phyloP scores from a whole-genome alignment of 2,113 vertebrate genomes.

The Rhodinocichla rosea region DNA sequence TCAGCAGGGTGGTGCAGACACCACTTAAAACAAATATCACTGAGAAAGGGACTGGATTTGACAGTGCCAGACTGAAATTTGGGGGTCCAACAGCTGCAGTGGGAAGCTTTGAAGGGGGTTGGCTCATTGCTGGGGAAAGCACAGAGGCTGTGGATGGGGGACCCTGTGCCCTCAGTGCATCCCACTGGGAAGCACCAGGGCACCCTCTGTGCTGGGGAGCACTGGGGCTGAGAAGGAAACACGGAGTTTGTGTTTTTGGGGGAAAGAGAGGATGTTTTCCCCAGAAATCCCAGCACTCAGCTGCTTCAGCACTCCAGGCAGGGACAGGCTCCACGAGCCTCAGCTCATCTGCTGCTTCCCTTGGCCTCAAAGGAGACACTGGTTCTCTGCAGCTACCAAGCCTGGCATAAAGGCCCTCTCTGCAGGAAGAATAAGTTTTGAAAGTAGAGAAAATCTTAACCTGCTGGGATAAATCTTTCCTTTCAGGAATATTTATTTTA shows the following conservation, averaged over 20 bases:
- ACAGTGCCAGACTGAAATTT: fast-evolving
- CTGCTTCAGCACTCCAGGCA: not conserved
- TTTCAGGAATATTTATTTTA: not conserved
- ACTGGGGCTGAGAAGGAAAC: not conserved
- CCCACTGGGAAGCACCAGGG: fast-evolving
- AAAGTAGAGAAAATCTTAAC: not conserved
- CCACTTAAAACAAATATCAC: not conserved
- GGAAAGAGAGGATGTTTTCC: not conserved
- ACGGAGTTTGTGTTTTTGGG: not conserved
- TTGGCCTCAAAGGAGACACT: not conserved
- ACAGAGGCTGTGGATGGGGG: not conserved
- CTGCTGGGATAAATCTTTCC: not conserved
- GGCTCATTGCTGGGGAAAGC: not conserved
- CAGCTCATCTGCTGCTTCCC: not conserved
- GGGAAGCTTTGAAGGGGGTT: not conserved
- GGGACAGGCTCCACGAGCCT: not conserved
- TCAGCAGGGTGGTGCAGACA: not conserved
- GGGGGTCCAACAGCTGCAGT: fast-evolving
- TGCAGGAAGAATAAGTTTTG: not conserved
- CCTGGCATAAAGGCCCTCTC: not conserved
- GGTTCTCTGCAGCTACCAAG: fast-evolving
- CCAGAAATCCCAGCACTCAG: fast-evolving
- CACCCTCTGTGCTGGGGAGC: not conserved
- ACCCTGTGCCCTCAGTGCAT: not conserved
- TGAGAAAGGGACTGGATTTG: not conserved